Percentiles rank a stretch among this genome's conserved stretches.
Evolutionary conservation across 2,888 invertebrate genomes (phyloP).

Genomic region (Physocephala rufipes): DNA sequence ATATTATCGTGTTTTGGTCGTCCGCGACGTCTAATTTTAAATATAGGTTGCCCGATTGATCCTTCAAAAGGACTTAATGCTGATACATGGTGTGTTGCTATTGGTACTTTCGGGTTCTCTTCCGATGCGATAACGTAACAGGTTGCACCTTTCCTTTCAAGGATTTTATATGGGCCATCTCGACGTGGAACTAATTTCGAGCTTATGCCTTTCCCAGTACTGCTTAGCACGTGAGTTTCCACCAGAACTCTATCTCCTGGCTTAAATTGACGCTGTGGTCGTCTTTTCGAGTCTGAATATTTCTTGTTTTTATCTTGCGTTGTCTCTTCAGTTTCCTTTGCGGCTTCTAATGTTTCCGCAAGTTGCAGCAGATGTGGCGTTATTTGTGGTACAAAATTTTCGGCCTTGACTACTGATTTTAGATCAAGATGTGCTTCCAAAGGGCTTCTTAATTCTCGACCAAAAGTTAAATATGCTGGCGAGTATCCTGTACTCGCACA

Average conservation of each 20-base stretch:
- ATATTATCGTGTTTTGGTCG: neutral
- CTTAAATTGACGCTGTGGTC: constrained; percentile 1
- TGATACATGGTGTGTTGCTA: constrained; percentile 15
- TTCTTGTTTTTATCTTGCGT: constrained; percentile 31
- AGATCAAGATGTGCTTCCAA: constrained; percentile 33
- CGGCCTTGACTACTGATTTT: constrained; percentile 25
- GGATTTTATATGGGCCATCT: constrained; percentile 22
- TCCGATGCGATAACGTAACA: constrained; percentile 11
- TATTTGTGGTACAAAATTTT: constrained; percentile 35
- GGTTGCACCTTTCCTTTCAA: neutral
- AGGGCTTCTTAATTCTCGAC: constrained; percentile 36
- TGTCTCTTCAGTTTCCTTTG: constrained; percentile 27
- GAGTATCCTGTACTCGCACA: constrained; percentile 34
- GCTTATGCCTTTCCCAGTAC: constrained; percentile 10
- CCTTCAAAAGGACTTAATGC: constrained; percentile 7
- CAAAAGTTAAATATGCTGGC: constrained; percentile 35
- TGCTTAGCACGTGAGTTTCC: constrained; percentile 20
- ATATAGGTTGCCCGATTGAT: neutral
- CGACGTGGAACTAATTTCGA: constrained; percentile 21
- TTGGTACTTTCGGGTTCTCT: constrained; percentile 6
- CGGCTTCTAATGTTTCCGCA: constrained; percentile 29
- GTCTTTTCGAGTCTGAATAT: constrained; percentile 21
- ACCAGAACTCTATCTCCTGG: constrained; percentile 26
- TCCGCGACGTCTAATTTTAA: constrained; percentile 1
- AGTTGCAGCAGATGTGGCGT: constrained; percentile 26